Conservation (phyloP, 2,113 vertebrate species). For the Ariopsis seemanni region DNA sequence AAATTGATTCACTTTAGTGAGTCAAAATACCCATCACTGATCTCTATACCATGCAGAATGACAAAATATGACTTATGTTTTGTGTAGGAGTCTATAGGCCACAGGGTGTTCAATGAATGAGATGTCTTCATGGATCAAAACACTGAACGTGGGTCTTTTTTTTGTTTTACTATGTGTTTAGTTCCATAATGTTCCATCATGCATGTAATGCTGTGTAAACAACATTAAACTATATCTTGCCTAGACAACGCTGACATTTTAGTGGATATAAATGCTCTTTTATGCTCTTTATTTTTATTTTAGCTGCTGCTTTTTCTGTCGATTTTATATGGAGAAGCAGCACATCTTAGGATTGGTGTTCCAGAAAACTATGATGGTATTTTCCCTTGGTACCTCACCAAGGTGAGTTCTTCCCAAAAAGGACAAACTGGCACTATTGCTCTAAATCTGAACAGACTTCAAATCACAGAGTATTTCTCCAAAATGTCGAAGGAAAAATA, state of each 20-base stretch:
- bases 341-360: conserved; percentile 74
- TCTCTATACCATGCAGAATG: neutral
- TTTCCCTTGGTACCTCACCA: conserved; percentile 77
- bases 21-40: neutral
- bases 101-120: conserved; percentile 12
- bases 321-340: conserved; percentile 58
- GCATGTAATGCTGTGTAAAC: neutral
- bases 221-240: neutral
- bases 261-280: neutral
- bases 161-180: neutral
- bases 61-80: neutral
- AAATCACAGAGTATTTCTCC: neutral
- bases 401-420: conserved; percentile 69
- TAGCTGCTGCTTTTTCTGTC: conserved; percentile 59
- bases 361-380: conserved; percentile 78
- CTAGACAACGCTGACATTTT: neutral
- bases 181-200: neutral
- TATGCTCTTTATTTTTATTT: conserved; percentile 27
- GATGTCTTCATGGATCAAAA: conserved; percentile 28
- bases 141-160: conserved; percentile 32
- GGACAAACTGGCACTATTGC: conserved; percentile 8
- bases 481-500: neutral
- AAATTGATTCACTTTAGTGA: neutral
- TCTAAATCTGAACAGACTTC: neutral
- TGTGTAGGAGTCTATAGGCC: neutral